Conservation (phyloP, 1,140 invertebrate genomes). For the Eciton burchellii region DNA sequence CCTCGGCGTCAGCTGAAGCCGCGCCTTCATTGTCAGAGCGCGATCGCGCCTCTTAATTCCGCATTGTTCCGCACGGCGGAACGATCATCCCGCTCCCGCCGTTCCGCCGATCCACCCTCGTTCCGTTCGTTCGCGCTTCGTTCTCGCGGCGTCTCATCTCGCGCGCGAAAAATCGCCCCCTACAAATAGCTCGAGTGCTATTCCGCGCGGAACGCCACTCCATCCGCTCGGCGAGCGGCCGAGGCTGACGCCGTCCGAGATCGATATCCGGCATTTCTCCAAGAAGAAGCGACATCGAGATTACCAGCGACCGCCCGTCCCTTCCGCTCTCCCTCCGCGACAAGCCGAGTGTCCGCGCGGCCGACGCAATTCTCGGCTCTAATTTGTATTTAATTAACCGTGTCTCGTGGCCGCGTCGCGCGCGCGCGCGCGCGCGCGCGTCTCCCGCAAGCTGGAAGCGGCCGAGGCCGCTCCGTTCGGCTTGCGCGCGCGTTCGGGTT, state of each 20-base stretch:
- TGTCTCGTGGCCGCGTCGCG: slow-evolving; percentile 56
- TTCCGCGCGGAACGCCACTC: neutral
- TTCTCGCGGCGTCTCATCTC: too few species aligned
- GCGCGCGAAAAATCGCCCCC: too few species aligned
- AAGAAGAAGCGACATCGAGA: neutral
- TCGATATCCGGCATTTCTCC: neutral
- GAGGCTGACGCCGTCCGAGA: neutral
- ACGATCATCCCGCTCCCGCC: neutral
- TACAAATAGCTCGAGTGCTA: too few species aligned
- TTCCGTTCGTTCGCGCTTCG: too few species aligned
- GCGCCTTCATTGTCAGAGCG: neutral
- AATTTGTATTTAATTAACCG: slow-evolving; percentile 77
- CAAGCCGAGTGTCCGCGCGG: slow-evolving; percentile 19
- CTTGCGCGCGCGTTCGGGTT: slow-evolving; percentile 72
- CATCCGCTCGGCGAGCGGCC: neutral
- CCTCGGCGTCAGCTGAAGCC: neutral
- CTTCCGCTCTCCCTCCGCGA: slow-evolving; percentile 19
- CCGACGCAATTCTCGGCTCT: slow-evolving; percentile 68
- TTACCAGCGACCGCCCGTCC: neutral
- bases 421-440: too few species aligned
- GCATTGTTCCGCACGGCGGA: neutral
- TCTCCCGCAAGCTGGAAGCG: slow-evolving; percentile 59
- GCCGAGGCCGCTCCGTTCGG: slow-evolving; percentile 70
- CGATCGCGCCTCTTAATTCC: slow-evolving; percentile 28
- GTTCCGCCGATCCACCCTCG: too few species aligned